These are phyloP conservation scores for Thereva unica DNA, from an alignment of 2,888 invertebrate genomes.

Conservation along the genomic window DNA sequence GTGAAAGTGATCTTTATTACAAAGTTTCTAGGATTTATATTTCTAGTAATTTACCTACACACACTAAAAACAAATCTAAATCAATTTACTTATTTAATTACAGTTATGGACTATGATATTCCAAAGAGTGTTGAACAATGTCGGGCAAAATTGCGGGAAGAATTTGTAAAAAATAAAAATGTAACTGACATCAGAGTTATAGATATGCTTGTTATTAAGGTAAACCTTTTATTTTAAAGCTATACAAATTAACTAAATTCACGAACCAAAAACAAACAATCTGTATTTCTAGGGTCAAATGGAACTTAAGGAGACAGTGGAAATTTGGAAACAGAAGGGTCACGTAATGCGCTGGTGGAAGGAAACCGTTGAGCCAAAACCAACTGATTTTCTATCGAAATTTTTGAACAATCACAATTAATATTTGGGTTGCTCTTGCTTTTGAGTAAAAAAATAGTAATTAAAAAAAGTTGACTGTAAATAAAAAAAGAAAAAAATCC, in stretches of 20 bases:
- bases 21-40: too few relatives aligned
- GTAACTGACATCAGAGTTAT: constrained; percentile 85
- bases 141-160: constrained; percentile 73
- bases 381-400: constrained; percentile 89
- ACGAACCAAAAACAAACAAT: neutral
- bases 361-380: constrained; percentile 81
- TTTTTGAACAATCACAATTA: constrained; percentile 69
- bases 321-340: constrained; percentile 87
- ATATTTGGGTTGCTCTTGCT: neutral
- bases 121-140: constrained; percentile 74
- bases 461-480: constrained; percentile 11
- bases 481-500: constrained; percentile 9
- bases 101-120: constrained; percentile 84
- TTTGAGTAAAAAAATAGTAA: constrained; percentile 13
- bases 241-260: constrained; percentile 1
- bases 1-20: too few relatives aligned
- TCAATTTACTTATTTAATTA: constrained; percentile 47
- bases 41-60: too few relatives aligned
- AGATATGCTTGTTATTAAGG: constrained; percentile 91
- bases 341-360: constrained; percentile 88
- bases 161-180: constrained; percentile 76
- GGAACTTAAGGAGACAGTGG: constrained; percentile 86
- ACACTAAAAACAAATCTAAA: too few relatives aligned
- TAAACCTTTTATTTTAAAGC: constrained; percentile 57
- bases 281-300: constrained; percentile 77